Base-by-base conservation (phyloP, 2,113 vertebrate species). In the Solenodon paradoxus region DNA sequence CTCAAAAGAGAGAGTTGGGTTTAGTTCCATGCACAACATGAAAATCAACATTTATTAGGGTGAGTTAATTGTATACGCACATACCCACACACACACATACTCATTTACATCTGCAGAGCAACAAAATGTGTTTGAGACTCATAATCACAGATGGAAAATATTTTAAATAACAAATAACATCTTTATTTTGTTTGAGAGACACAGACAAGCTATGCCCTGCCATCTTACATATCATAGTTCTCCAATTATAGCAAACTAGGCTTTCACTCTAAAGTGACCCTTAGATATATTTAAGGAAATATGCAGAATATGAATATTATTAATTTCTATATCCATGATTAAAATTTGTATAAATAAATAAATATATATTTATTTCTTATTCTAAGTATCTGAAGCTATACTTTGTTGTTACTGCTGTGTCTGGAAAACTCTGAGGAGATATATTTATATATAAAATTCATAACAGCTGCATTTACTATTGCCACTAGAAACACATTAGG, bases 401-500 rank as follows among this genome's bases (percentile, higher is more conserved):
- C n/a, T 85, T 57, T 68, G 26, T 75, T 87, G 4, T 77, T 72
- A 28, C 35, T 66, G 71, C 42, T 85, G 4, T 68, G 90, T 90
- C 55, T 94, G 16, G n/a, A 77, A 86, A 32, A 72, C 59, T 90
- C 47, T 82, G 80, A 92, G 35, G 87, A 84, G 90, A 82, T 87
- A 74, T 53, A 78, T 85, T 88, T 72, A 78, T 93, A 82, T 35
- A 89, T 85, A 74, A 68, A 94, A 96, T 91, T 74, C 40, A 89
- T 85, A 97, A 89, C 49, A 83, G 55, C 59, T 89, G 32, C 19
- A 68, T 49, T 95, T 92, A 40, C 49, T 64, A 49, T 82, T 90
- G 45, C 92, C 78, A 96, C 77, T 86, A 32, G 72, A 94, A 96
- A 86, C 30, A 79, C 40, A 96, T 93, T 96, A 96, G 26, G 69